phyloP scores from a whole-genome alignment of 2,888 invertebrate genomes.

The Leptura quadrifasciata region DNA sequence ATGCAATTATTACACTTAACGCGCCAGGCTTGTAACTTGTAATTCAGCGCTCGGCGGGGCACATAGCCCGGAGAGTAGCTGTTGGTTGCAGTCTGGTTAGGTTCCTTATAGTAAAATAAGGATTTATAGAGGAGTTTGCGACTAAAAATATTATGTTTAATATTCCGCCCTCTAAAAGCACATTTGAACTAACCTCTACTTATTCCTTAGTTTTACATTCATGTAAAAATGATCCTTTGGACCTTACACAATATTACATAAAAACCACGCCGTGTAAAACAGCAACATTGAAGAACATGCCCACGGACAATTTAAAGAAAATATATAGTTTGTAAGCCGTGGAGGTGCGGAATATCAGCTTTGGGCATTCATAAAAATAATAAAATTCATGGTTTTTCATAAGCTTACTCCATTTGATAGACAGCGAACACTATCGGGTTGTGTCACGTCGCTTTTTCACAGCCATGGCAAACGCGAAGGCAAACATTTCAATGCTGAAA shows the following conservation, averaged over 20 bases:
- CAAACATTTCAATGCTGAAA: constrained; percentile 32
- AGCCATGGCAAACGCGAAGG: constrained; percentile 8
- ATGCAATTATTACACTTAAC: too few relatives aligned
- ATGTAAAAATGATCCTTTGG: too few relatives aligned
- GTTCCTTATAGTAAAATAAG: too few relatives aligned
- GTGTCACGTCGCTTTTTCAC: constrained; percentile 25
- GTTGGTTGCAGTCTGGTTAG: too few relatives aligned
- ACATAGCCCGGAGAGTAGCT: too few relatives aligned
- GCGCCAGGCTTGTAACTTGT: too few relatives aligned
- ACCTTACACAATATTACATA: background rate
- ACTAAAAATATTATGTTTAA: too few relatives aligned
- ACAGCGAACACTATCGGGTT: constrained; percentile 22
- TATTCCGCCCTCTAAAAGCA: too few relatives aligned
- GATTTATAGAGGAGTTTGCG: too few relatives aligned
- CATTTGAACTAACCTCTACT: too few relatives aligned
- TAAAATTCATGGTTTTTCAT: constrained; percentile 39
- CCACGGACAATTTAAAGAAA: constrained; percentile 23
- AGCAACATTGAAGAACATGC: constrained; percentile 6
- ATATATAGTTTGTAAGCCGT: constrained; percentile 14
- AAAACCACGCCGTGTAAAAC: background rate
- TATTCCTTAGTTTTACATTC: too few relatives aligned
- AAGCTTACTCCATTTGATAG: constrained; percentile 30
- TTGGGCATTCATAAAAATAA: constrained; percentile 31
- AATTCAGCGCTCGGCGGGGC: too few relatives aligned
- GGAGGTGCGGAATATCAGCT: constrained; percentile 16